Evolutionary conservation across 1,140 invertebrate genomes (phyloP), one percentile per base, ranked within the genome.

Genomic region (Anastrepha ludens): DNA sequence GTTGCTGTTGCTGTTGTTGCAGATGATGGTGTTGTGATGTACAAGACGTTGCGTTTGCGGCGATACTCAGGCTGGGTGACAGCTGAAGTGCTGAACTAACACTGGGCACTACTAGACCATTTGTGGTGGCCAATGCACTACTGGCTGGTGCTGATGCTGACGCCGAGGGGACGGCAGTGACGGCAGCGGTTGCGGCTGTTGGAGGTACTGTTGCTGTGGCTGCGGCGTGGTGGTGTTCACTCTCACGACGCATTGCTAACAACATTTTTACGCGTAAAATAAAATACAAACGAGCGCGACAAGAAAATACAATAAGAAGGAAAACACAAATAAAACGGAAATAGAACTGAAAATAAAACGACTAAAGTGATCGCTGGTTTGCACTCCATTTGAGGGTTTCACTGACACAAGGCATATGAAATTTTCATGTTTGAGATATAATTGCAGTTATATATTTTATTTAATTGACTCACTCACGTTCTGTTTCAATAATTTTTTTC

Each of bases 161-260:
- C 59, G 87, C 70, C 17, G 50, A 5, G 17, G 44, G 3, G 7
- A 17, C 67, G 29, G 65, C 2, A 9, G 87, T 64, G 6, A 15
- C 59, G 29, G n/a, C 11, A 1, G 86, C 29, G 20, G 62, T 11
- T 58, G 88, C 47, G 47, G 88, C 44, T 58, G 89, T 64, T 44
- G 90, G 87, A 13, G 89, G 88, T 15, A 90, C 78, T 86, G 89
- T 90, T 74, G 87, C 85, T 89, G 88, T 65, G 81, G 58, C 86
- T 89, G 88, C 60, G 50, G 87, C 86, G 86, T 87, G 65, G 47
- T 91, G 91, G 91, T 89, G 88, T 92, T 93, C 92, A 92, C 90
- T 93, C 90, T 93, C 92, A 87, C 92, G 92, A 89, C 93, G 91
- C 93, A 93, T 93, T 91, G 93, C 93, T 92, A 93, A 92, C 93